These are phyloP conservation scores for Sinocyclocheilus anshuiensis DNA, from an alignment of 2,113 vertebrate genomes.

Conservation along the genomic window DNA sequence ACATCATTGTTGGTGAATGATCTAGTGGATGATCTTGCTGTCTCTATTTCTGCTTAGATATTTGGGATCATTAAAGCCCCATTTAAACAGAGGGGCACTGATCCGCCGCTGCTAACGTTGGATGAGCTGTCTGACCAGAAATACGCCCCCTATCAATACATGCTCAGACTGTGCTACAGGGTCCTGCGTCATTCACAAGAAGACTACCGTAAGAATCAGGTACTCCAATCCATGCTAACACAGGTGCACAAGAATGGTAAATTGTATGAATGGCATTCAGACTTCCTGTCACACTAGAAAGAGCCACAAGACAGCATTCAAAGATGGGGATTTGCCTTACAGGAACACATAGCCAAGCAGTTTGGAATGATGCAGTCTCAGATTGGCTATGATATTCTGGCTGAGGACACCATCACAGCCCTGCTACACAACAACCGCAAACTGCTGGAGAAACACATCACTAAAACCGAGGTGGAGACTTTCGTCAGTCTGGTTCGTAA, in stretches of 20 bases:
- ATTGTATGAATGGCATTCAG: neutral
- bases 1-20: neutral
- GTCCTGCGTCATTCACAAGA: conserved; percentile 95
- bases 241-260: neutral
- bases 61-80: conserved; percentile 97
- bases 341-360: conserved; percentile 99
- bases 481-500: conserved; percentile 95
- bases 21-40: neutral
- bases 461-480: conserved; percentile 97
- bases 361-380: conserved; percentile 99
- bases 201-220: conserved; percentile 99
- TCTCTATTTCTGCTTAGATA: conserved; percentile 75
- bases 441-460: conserved; percentile 98
- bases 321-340: neutral
- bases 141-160: conserved; percentile 94
- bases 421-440: conserved; percentile 98
- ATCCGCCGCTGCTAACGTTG: conserved; percentile 86
- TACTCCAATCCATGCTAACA: conserved; percentile 7
- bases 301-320: neutral
- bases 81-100: conserved; percentile 85
- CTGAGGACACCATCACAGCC: conserved; percentile 97
- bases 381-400: conserved; percentile 98
- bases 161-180: conserved; percentile 95
- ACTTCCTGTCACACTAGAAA: neutral
- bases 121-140: conserved; percentile 97